Evolutionary conservation across 2,113 vertebrate genomes (phyloP), one percentile per base, ranked within the genome.

Genomic region (Cercopithecus mona): DNA sequence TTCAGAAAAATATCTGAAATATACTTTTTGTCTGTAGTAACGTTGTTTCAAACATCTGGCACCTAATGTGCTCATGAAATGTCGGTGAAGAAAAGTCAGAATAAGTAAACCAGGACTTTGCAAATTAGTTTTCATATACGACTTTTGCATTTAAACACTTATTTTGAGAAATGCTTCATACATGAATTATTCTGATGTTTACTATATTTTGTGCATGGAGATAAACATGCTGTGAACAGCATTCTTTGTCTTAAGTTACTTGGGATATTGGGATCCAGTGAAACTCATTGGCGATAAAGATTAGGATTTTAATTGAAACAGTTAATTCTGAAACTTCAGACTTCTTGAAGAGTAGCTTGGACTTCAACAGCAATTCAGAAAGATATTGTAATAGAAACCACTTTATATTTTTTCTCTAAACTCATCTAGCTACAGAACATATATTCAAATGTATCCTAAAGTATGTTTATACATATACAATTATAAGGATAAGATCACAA

Each of bases 301-400:
- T 93, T 97, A 91, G 96, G 48, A 94, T 98, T 97, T 98, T 98
- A 95, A 96, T 81, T 88, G 50, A 96, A 95, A 97, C 38, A 76
- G 45, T 92, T 94, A 88, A 89, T 30, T 88, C 80, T 97, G 97
- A 97, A 98, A 96, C 90, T 97, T 94, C 6, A 87, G 85, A 88
- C 72, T 90, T 96, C 72, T 48, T 93, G 85, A 98, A 98, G 97
- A 83, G 68, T 89, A 97, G 48, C 45, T 87, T 98, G 98, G 87
- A 93, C 88, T 95, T 68, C 2, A 13, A 94, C 35, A 96, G 10
- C 88, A 78, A 73, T 76, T 88, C 92, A 66, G 52, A 85, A 94
- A 93, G 88, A 6, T 85, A 94, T 96, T 93, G 20, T 79, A 89
- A 96, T 82, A 90, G 96, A 98, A 89, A 97, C 43, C 82, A 80